phyloP scores from a whole-genome alignment of 1,140 invertebrate genomes.

The Aphelenchoides avenae region DNA sequence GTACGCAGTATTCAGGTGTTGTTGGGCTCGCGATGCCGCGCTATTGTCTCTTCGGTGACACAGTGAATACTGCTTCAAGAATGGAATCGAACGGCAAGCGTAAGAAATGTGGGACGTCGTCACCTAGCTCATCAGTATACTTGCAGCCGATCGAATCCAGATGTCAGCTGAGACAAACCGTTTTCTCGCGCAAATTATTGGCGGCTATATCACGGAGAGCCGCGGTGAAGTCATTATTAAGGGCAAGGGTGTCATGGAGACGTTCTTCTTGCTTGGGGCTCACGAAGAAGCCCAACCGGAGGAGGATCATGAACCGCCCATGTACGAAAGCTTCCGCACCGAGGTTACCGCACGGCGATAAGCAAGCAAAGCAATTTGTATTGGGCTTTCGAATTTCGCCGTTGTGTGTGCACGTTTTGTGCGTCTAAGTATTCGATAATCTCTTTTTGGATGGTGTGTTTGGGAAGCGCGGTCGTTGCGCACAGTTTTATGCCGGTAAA shows the following conservation, averaged over 20 bases:
- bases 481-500: too few species aligned
- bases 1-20: constrained; percentile 22
- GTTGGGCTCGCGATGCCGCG: constrained; percentile 61
- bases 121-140: too few species aligned
- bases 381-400: too few species aligned
- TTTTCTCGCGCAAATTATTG: constrained; percentile 38
- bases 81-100: constrained; percentile 70
- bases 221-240: constrained; percentile 56
- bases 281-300: too few species aligned
- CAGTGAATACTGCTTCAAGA: constrained; percentile 82
- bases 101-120: constrained; percentile 8
- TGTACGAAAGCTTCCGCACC: too few species aligned
- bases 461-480: too few species aligned
- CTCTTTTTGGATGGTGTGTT: too few species aligned
- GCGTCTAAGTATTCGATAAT: too few species aligned
- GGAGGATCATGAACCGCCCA: too few species aligned
- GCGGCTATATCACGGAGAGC: constrained; percentile 51
- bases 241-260: constrained; percentile 14
- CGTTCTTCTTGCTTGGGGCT: constrained; percentile 10
- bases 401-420: too few species aligned
- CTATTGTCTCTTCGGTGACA: constrained; percentile 74
- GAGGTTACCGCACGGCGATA: too few species aligned
- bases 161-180: constrained; percentile 47
- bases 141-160: constrained; percentile 54
- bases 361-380: too few species aligned